These are phyloP conservation scores for Morelia viridis DNA, from an alignment of 2,797 vertebrate genomes.

Conservation along the genomic window DNA sequence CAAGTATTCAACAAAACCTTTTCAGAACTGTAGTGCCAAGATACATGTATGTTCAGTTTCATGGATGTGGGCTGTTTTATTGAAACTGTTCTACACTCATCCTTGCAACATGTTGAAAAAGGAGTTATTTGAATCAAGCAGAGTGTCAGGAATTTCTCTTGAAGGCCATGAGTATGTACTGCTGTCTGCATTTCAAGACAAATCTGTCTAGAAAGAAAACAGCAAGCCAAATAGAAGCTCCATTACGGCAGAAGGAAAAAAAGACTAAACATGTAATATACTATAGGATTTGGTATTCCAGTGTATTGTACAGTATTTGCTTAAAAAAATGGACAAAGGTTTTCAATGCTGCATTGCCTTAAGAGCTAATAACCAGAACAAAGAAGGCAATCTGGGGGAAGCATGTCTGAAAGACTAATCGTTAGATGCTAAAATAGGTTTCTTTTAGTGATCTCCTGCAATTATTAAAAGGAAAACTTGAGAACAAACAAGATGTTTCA, in stretches of 20 bases:
- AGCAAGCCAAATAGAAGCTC: slow-evolving; percentile 6
- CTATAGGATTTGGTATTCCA: background rate
- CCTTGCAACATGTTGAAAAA: slow-evolving; percentile 26
- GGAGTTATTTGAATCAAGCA: slow-evolving; percentile 39
- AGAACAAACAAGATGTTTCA: background rate
- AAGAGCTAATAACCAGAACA: background rate
- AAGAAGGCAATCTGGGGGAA: background rate
- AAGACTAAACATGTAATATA: background rate
- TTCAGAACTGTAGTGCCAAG: slow-evolving; percentile 39
- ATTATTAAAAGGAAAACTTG: background rate
- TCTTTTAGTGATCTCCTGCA: background rate
- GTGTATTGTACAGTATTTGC: background rate
- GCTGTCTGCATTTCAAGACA: slow-evolving; percentile 34
- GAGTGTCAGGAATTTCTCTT: slow-evolving; percentile 44
- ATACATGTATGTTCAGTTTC: slow-evolving; percentile 41
- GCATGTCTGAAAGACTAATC: background rate
- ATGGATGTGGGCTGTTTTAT: slow-evolving; percentile 28
- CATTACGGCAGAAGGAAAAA: background rate
- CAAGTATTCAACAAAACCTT: slow-evolving; percentile 44
- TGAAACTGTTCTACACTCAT: slow-evolving; percentile 52
- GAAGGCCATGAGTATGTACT: slow-evolving; percentile 28
- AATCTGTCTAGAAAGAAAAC: slow-evolving; percentile 24
- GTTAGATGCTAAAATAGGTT: background rate
- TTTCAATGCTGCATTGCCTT: background rate
- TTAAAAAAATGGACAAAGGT: background rate